Conservation (phyloP, 2,797 vertebrate species). For the Cynopterus sphinx region DNA sequence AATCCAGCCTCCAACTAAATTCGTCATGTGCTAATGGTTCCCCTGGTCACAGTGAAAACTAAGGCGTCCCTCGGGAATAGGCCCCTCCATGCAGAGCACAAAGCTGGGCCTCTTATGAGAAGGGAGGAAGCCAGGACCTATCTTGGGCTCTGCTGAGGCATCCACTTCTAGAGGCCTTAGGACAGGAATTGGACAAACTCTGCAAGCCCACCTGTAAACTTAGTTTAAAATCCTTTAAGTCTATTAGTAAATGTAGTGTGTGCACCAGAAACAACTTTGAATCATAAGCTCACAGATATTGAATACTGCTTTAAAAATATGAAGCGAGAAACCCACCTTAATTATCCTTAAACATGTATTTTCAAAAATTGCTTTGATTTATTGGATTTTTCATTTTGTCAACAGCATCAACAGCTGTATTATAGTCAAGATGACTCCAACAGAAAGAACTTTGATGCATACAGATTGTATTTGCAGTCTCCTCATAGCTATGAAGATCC, state of each 20-base stretch:
- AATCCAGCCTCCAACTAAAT: neutral
- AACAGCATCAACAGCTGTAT: conserved; percentile 90
- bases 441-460: conserved; percentile 95
- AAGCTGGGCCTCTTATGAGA: neutral
- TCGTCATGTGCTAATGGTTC: neutral
- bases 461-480: conserved; percentile 95
- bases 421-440: conserved; percentile 92
- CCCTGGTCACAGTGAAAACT: neutral
- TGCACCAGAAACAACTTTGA: conserved; percentile 9
- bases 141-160: neutral
- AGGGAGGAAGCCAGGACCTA: neutral
- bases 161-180: neutral
- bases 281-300: neutral
- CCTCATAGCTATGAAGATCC: conserved; percentile 95
- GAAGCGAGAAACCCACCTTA: neutral
- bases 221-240: neutral
- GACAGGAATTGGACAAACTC: neutral
- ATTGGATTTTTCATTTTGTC: conserved; percentile 73
- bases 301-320: conserved; percentile 26
- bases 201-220: neutral
- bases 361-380: conserved; percentile 56
- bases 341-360: conserved; percentile 49
- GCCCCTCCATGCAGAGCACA: neutral
- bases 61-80: neutral
- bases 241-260: neutral